Evolutionary conservation across 1,140 invertebrate species (phyloP).

Genomic region (Anastatus disparis): DNA sequence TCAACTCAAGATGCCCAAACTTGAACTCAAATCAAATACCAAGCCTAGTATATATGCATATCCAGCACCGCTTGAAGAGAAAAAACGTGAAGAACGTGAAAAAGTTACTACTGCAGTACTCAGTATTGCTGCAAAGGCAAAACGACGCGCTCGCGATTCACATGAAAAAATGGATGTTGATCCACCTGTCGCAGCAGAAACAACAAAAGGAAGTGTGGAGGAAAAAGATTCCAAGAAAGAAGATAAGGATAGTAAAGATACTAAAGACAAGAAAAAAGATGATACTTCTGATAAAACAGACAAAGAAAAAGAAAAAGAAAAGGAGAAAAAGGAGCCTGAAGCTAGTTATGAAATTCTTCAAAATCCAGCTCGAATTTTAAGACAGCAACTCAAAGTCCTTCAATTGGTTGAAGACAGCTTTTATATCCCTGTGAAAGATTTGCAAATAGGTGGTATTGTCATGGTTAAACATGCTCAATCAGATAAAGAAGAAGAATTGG

Average conservation of each 20-base stretch:
- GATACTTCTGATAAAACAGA: slow-evolving; percentile 65
- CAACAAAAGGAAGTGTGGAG: slow-evolving; percentile 7
- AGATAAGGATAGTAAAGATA: slow-evolving; percentile 67
- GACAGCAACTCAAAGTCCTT: slow-evolving; percentile 91
- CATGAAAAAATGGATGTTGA: slow-evolving; percentile 81
- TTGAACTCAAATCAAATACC: slow-evolving; percentile 92
- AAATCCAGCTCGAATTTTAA: slow-evolving; percentile 94
- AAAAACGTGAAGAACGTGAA: slow-evolving; percentile 96
- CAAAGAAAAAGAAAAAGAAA: slow-evolving; percentile 65
- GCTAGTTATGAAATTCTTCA: slow-evolving; percentile 90
- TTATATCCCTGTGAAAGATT: slow-evolving; percentile 90
- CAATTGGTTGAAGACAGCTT: slow-evolving; percentile 81
- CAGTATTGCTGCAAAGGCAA: slow-evolving; percentile 93
- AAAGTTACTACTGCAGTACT: slow-evolving; percentile 96
- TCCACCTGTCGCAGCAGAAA: neutral
- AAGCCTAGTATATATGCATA: slow-evolving; percentile 97
- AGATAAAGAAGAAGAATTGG: slow-evolving; percentile 82
- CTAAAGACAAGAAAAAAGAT: slow-evolving; percentile 68
- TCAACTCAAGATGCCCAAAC: slow-evolving; percentile 96
- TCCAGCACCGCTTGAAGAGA: slow-evolving; percentile 95
- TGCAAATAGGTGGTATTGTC: slow-evolving; percentile 94
- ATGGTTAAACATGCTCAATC: slow-evolving; percentile 86
- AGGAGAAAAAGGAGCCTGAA: slow-evolving; percentile 85
- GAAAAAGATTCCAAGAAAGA: slow-evolving; percentile 65
- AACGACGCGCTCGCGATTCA: slow-evolving; percentile 72